These are phyloP conservation scores for Leptinotarsa juncta DNA, from an alignment of 2,888 invertebrate species.

Conservation along the genomic window DNA sequence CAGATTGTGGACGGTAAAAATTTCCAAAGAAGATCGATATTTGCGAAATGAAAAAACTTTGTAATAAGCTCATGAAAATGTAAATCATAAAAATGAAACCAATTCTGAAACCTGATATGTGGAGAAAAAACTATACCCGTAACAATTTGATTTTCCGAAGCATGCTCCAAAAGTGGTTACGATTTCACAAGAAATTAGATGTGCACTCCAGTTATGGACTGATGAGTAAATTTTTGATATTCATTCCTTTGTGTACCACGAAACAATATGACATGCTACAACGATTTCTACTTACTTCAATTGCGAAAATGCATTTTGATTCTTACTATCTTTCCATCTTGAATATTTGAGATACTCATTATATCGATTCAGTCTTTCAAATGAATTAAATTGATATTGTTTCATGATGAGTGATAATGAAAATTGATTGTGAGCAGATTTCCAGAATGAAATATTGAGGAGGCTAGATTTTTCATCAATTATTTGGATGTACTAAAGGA, in stretches of 20 bases:
- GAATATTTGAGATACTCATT: background rate
- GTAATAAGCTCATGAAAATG: no score
- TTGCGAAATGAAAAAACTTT: no score
- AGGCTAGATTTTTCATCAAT: background rate
- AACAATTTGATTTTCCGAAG: no score
- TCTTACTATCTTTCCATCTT: background rate
- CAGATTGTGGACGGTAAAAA: no score
- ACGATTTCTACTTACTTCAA: conserved; percentile 30
- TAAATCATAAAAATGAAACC: no score
- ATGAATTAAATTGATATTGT: background rate
- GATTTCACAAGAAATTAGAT: background rate
- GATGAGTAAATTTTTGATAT: conserved; percentile 23
- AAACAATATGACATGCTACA: conserved; percentile 33
- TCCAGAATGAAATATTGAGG: background rate
- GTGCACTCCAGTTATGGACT: background rate
- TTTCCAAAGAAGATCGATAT: no score
- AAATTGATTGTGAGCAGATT: background rate
- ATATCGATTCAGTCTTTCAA: background rate
- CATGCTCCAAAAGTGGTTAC: no score
- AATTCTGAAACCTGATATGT: no score
- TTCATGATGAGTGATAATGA: background rate
- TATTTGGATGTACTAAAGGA: background rate
- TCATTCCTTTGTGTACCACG: conserved; percentile 20
- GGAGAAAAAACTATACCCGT: no score
- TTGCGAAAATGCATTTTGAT: conserved; percentile 23